phyloP scores from a whole-genome alignment of 2,797 vertebrate genomes.

The Gymnoscopelus braueri region DNA sequence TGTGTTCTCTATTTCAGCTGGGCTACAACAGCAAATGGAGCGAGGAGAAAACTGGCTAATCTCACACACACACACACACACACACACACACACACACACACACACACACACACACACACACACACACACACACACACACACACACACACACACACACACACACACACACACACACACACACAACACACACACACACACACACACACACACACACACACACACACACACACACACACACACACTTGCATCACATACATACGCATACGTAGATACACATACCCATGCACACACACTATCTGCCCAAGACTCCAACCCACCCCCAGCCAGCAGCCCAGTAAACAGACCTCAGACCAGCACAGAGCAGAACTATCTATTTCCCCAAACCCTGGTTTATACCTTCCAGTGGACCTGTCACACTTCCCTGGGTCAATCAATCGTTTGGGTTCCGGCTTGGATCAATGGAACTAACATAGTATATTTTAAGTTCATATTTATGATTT shows the following conservation, averaged over 20 bases:
- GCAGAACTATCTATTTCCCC: constrained; percentile 62
- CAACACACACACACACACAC: constrained; percentile 41
- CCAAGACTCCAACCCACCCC: neutral
- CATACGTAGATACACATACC: no score
- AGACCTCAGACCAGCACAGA: constrained; percentile 37
- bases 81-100: constrained; percentile 31
- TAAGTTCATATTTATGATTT: no score
- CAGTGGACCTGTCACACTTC: constrained; percentile 58
- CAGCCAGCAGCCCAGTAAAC: neutral
- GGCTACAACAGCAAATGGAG: constrained; percentile 81
- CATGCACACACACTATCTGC: neutral
- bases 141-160: constrained; percentile 57
- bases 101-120: constrained; percentile 36
- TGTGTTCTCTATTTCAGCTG: constrained; percentile 79
- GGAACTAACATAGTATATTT: no score
- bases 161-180: constrained; percentile 40
- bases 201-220: constrained; percentile 32
- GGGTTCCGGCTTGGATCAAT: no score
- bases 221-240: constrained; percentile 36
- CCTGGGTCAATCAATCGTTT: no score
- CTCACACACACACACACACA: constrained; percentile 43
- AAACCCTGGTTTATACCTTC: constrained; percentile 51
- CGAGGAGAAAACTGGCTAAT: constrained; percentile 66
- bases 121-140: constrained; percentile 40
- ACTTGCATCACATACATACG: no score